Evolutionary conservation across 2,888 invertebrate species (phyloP).

Genomic region (Helobdella robusta): DNA sequence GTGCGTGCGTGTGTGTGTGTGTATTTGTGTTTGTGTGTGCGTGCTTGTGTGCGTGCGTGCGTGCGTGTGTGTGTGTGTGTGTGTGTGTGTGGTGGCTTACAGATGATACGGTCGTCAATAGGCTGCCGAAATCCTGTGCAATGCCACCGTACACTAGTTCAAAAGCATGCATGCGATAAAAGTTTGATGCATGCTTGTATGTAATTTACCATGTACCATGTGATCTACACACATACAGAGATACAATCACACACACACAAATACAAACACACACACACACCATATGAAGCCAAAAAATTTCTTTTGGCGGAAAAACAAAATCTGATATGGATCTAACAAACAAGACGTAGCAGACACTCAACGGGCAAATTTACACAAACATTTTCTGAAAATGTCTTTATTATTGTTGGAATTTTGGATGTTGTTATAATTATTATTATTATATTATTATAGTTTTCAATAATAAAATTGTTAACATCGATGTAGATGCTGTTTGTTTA

Average conservation of each 20-base stretch:
- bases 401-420: too few relatives aligned
- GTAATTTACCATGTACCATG: neutral
- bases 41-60: constrained; percentile 1
- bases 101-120: too few relatives aligned
- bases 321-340: too few relatives aligned
- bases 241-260: neutral
- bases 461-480: neutral
- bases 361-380: neutral
- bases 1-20: constrained; percentile 2
- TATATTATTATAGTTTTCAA: neutral
- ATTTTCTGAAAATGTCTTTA: neutral
- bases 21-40: constrained; percentile 2
- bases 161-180: too few relatives aligned
- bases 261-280: neutral
- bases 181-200: too few relatives aligned
- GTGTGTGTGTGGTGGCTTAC: neutral
- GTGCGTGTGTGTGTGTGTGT: constrained; percentile 10
- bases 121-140: too few relatives aligned
- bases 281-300: too few relatives aligned
- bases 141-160: too few relatives aligned
- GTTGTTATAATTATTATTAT: neutral
- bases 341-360: too few relatives aligned
- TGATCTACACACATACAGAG: neutral
- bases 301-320: too few relatives aligned
- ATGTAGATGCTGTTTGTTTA: too few relatives aligned